Conservation (phyloP, 2,113 vertebrate species). For the Naja naja region DNA sequence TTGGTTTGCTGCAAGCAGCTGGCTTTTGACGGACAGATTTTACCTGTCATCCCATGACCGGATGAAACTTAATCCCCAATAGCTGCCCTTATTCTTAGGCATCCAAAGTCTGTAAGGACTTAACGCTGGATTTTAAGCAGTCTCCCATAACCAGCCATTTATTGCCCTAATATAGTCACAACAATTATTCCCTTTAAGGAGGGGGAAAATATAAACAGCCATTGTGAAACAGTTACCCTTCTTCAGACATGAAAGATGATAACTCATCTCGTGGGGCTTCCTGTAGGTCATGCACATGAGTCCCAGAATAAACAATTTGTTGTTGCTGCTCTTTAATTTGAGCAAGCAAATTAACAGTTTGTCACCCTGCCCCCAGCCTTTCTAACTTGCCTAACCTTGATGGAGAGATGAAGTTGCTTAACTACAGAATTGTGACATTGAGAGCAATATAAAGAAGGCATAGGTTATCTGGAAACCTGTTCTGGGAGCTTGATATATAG, state of each 20-base stretch:
- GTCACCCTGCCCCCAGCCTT: neutral
- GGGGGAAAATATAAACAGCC: neutral
- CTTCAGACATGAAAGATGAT: neutral
- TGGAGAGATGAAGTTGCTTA: neutral
- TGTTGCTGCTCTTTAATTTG: neutral
- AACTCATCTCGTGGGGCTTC: neutral
- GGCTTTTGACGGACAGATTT: neutral
- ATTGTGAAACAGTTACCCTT: neutral
- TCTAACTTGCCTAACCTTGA: neutral
- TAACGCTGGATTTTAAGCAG: neutral
- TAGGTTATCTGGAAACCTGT: neutral
- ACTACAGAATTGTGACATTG: neutral
- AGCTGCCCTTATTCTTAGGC: neutral
- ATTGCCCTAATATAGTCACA: neutral
- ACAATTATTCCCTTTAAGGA: neutral
- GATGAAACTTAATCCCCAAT: neutral
- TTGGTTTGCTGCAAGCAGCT: neutral
- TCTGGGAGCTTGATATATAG: neutral
- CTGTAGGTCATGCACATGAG: neutral
- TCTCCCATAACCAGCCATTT: neutral
- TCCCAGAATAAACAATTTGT: neutral
- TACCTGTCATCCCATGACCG: neutral
- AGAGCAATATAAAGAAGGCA: neutral
- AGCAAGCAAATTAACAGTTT: neutral
- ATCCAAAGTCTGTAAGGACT: neutral